These are phyloP conservation scores for Agrotis exclamationis DNA, from an alignment of 2,888 invertebrate species.

Conservation along the genomic window DNA sequence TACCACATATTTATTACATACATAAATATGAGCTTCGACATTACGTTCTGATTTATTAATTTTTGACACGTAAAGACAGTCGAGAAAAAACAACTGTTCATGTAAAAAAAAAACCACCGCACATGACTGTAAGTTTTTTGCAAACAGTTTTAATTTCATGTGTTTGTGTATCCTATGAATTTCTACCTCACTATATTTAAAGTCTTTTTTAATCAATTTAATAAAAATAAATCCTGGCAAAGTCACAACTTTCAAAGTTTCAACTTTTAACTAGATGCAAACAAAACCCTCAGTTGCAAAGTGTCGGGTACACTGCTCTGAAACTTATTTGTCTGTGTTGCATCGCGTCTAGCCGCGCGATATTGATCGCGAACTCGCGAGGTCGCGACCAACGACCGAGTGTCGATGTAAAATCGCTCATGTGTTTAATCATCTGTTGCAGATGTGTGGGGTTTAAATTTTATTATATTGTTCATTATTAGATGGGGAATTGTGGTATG, in stretches of 20 bases:
- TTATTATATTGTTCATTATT: conserved; percentile 4
- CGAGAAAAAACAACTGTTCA: no score
- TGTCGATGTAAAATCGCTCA: conserved; percentile 40
- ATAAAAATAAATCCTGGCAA: no score
- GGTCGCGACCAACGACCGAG: conserved; percentile 51
- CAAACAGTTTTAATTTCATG: no score
- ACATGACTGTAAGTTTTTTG: no score
- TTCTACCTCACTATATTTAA: no score
- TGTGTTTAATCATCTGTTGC: conserved; percentile 32
- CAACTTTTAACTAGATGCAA: conserved; percentile 20
- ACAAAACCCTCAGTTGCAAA: conserved; percentile 8
- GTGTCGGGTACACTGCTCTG: conserved; percentile 16
- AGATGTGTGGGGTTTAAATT: neutral
- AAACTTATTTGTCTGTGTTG: conserved; percentile 12
- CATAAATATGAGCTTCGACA: no score
- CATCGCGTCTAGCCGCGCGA: conserved; percentile 41
- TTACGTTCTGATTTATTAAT: no score
- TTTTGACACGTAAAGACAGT: no score
- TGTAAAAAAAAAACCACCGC: no score
- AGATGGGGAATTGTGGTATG: neutral
- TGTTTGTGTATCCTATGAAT: no score
- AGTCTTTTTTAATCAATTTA: no score
- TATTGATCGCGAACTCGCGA: conserved; percentile 53
- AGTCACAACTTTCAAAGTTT: neutral
- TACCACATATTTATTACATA: no score